A percentile compares a stretch with the other conserved stretches of the same genome.
phyloP scores from a whole-genome alignment of 2,113 vertebrate genomes.

The Pangasianodon gigas region DNA sequence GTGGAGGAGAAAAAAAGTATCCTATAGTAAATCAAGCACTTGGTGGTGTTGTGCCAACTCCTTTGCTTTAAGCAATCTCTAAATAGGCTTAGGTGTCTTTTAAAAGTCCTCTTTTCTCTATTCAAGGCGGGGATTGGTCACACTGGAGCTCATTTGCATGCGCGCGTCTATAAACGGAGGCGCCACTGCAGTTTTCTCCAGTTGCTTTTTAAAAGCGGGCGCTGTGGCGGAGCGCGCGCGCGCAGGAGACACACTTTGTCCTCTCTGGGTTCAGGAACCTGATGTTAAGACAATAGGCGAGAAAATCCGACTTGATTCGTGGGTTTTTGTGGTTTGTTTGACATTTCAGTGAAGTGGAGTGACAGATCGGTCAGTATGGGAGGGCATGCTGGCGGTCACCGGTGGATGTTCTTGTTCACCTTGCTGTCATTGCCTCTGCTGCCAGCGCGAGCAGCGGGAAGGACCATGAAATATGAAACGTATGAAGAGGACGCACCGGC shows the following conservation, averaged over 20 bases:
- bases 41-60: slow-evolving; percentile 71
- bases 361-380: slow-evolving; percentile 55
- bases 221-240: slow-evolving; percentile 15
- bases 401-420: slow-evolving; percentile 61
- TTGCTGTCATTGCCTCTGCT: slow-evolving; percentile 58
- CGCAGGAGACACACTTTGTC: slow-evolving; percentile 57
- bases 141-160: slow-evolving; percentile 87
- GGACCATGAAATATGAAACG: slow-evolving; percentile 89
- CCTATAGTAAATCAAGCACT: slow-evolving; percentile 67
- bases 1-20: slow-evolving; percentile 53
- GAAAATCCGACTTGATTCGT: slow-evolving; percentile 24
- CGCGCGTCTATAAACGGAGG: slow-evolving; percentile 82
- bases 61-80: slow-evolving; percentile 74
- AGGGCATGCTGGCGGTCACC: slow-evolving; percentile 51
- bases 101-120: slow-evolving; percentile 61
- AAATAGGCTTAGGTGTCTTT: slow-evolving; percentile 74
- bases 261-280: slow-evolving; percentile 29
- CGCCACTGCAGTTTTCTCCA: slow-evolving; percentile 72
- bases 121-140: slow-evolving; percentile 72
- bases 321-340: background rate
- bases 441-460: slow-evolving; percentile 68
- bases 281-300: slow-evolving; percentile 31
- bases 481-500: slow-evolving; percentile 90
- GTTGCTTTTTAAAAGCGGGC: slow-evolving; percentile 49
- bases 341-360: slow-evolving; percentile 45